Conservation (phyloP, 2,888 invertebrate species). For the Corbicula japonica region DNA sequence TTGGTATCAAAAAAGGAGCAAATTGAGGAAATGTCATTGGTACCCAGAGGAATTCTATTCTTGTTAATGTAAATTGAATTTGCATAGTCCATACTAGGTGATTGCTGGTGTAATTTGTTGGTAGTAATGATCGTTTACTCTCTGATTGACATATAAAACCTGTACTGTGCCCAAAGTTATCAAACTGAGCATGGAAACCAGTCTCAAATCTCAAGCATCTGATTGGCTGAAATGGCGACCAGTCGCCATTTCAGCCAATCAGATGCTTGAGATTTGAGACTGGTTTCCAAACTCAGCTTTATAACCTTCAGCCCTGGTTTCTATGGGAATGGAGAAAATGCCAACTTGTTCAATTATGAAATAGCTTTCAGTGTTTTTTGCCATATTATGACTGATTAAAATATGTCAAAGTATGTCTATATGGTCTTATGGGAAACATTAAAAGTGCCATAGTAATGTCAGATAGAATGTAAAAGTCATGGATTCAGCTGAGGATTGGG, state of each 20-base stretch:
- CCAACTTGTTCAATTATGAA: conserved; percentile 1
- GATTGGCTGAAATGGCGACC: too few relatives aligned
- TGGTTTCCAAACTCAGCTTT: too few relatives aligned
- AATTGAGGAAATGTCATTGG: conserved; percentile 26
- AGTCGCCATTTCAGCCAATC: too few relatives aligned
- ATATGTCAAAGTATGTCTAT: background rate
- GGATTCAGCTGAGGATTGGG: too few relatives aligned
- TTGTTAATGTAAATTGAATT: conserved; percentile 38
- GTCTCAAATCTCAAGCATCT: too few relatives aligned
- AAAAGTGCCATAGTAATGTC: too few relatives aligned
- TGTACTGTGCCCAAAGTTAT: too few relatives aligned
- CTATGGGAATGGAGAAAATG: conserved; percentile 15
- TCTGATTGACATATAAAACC: conserved; percentile 26
- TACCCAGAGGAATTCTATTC: conserved; percentile 11
- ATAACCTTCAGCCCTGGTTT: too few relatives aligned
- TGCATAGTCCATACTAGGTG: conserved; percentile 11
- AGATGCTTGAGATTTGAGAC: too few relatives aligned
- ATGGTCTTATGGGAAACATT: too few relatives aligned
- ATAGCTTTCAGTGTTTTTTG: conserved; percentile 5
- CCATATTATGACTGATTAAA: conserved; percentile 6
- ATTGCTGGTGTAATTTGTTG: conserved; percentile 21
- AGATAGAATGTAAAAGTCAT: too few relatives aligned
- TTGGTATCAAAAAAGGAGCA: background rate
- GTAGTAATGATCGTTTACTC: conserved; percentile 12
- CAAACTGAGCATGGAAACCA: too few relatives aligned